Base-by-base conservation (phyloP, 1,140 invertebrate species). In the Homalodisca vitripennis region DNA sequence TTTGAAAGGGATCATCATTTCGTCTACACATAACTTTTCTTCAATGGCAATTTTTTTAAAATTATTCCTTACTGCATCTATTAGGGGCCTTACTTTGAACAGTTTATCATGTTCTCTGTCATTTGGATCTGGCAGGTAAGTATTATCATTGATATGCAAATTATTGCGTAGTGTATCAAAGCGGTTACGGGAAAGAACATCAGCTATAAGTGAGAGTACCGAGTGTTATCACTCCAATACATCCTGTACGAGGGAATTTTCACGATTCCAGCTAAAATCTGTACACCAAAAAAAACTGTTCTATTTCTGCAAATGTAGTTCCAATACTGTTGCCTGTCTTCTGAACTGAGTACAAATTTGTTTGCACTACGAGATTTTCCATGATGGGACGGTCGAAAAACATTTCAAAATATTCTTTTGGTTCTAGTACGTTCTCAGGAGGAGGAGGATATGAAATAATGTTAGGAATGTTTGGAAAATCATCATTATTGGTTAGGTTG, bases 1-100 rank as follows among this genome's bases (percentile, higher is more conserved):
- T 63, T 74, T 75, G 67, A 74, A 75, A n/a, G 73, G 72, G 20
- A 75, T 71, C 20, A 73, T 64, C 29, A 73, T 71, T 67, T 75
- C 72, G 67, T 74, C 71, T n/a, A 74, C 60, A 14, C 12, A 12
- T 3, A 3, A 14, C 22, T 12, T 53, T 14, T 53, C 20, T 53
- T 53, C 48, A 3, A 53, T 22, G 6, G 6, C 48, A 3, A 53
- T 22, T 60, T 30, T 60, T 29, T 26, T 60, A n/a, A n/a, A n/a
- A n/a, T 41, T 41, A 41, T 41, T 17, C 34, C 34, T 41, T 27
- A 70, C 27, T 20, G 29, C 46, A 46, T 66, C 41, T 0, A 70
- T 13, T 30, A 72, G 31, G 22, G 69, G 68, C 17, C n/a, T n/a
- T n/a, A n/a, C n/a, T n/a, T n/a, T n/a, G n/a, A n/a, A n/a, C n/a